These are phyloP conservation scores for Drosophila tani DNA, from an alignment of 1,140 invertebrate species.

Conservation along the genomic window DNA sequence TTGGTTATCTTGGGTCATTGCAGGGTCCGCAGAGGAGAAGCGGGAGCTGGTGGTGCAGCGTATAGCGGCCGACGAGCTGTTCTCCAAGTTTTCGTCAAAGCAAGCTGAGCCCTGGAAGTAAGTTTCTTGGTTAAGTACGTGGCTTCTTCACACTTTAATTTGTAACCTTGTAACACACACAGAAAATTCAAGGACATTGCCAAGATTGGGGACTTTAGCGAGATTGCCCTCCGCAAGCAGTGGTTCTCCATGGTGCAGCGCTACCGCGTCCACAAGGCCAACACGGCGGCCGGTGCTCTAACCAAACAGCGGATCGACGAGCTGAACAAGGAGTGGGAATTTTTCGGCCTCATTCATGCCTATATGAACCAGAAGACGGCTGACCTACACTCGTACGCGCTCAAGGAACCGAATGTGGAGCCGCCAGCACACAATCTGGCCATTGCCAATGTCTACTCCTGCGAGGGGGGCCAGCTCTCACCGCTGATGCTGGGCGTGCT, in stretches of 20 bases:
- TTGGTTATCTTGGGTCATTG: not conserved
- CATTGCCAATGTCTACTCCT: slow-evolving; percentile 52
- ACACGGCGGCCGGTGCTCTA: slow-evolving; percentile 28
- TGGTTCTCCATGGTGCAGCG: slow-evolving; percentile 75
- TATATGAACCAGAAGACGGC: slow-evolving; percentile 77
- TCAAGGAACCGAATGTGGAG: slow-evolving; percentile 68
- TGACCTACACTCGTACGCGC: slow-evolving; percentile 78
- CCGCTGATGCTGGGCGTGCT: slow-evolving; percentile 46
- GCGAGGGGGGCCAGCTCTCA: slow-evolving; percentile 24
- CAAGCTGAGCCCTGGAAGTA: slow-evolving; percentile 73
- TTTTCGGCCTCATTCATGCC: slow-evolving; percentile 69
- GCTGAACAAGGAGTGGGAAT: slow-evolving; percentile 78
- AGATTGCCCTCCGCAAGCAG: slow-evolving; percentile 71
- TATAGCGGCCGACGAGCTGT: slow-evolving; percentile 64
- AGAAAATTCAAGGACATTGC: slow-evolving; percentile 67
- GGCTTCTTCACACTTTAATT: not conserved
- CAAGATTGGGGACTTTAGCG: slow-evolving; percentile 72
- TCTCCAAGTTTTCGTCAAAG: slow-evolving; percentile 62
- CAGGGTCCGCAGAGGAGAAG: slow-evolving; percentile 67
- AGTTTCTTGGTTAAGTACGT: slow-evolving; percentile 24
- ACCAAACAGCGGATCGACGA: slow-evolving; percentile 49
- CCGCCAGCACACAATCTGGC: slow-evolving; percentile 38
- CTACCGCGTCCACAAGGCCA: slow-evolving; percentile 72
- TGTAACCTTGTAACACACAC: not conserved
- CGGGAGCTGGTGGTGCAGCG: slow-evolving; percentile 52